A percentile compares a stretch with the other conserved stretches of the same genome.
Conservation (phyloP, 1,140 invertebrate genomes). For the Maniola jurtina region DNA sequence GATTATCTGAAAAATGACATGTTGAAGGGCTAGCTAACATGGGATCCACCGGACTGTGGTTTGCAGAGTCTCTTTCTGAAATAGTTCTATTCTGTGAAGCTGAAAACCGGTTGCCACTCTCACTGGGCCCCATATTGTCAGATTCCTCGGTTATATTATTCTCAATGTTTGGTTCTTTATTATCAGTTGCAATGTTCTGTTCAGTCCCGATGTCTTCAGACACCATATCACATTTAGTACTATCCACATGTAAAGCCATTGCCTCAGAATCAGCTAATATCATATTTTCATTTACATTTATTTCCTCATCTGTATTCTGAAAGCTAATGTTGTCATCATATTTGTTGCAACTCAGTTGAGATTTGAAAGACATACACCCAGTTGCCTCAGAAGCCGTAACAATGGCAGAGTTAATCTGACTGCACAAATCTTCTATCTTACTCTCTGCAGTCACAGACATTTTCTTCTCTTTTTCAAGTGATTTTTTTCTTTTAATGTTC, state of each 20-base stretch:
- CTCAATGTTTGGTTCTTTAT: constrained; percentile 56
- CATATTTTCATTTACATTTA: constrained; percentile 37
- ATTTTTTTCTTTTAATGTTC: constrained; percentile 76
- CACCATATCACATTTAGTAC: constrained; percentile 43
- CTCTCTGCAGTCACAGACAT: constrained; percentile 46
- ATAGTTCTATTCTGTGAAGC: constrained; percentile 71
- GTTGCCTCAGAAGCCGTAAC: constrained; percentile 45
- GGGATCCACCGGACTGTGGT: constrained; percentile 83
- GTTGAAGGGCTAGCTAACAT: constrained; percentile 82
- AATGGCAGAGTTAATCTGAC: constrained; percentile 43
- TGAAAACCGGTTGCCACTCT: constrained; percentile 63
- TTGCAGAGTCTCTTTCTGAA: constrained; percentile 83
- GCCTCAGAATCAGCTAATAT: constrained; percentile 34
- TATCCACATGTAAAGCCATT: constrained; percentile 40
- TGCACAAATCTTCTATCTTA: constrained; percentile 24
- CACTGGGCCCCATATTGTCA: constrained; percentile 53
- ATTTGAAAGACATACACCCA: constrained; percentile 46
- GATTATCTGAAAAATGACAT: constrained; percentile 83
- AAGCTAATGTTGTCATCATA: constrained; percentile 40
- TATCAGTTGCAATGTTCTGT: constrained; percentile 42
- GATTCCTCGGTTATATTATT: constrained; percentile 55
- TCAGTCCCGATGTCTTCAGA: constrained; percentile 43
- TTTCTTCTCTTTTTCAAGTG: constrained; percentile 65
- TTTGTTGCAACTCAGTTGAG: constrained; percentile 40
- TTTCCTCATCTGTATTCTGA: constrained; percentile 35